Evolutionary conservation across 2,888 invertebrate genomes (phyloP), one percentile per base, ranked within the genome.

Genomic region (Cheilosia urbana): DNA sequence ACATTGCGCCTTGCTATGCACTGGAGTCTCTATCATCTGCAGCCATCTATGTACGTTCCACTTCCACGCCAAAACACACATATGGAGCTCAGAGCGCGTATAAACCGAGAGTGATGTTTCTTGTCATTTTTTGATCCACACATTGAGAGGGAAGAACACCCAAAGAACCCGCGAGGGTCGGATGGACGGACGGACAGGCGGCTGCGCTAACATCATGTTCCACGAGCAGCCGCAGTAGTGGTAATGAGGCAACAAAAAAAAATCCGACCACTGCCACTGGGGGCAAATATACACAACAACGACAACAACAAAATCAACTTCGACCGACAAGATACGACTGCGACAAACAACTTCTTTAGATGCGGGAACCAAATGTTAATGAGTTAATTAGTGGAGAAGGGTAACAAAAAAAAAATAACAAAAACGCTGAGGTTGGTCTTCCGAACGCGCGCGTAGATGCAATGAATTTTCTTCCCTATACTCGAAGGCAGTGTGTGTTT

Each of bases 301-400:
- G 17, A 57, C 51, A 75, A 69, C 79, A 66, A 76, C 81, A 66
- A 76, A 69, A 63, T 77, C 85, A 85, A 85, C 81, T 85, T 77
- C 80, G 66, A 72, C 85, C 80, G 85, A 85, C 81, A 81, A 76
- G 85, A 76, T 85, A 72, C 85, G 76, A 77, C 85, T 81, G 81
- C 81, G 85, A 85, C 85, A 81, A 81, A 85, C 85, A 85, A 85
- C 85, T 85, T 85, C 85, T 85, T 85, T 81, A 80, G 73, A 85
- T 76, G 85, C 85, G 85, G 85, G 85, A 88, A 88, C 88, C 89
- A 89, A 91, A 91, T 90, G 90, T 90, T 91, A 91, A 91, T 91
- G 91, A 91, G 91, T 91, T 91, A 91, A 91, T 91, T 91, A 91
- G 90, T 89, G 88, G 87, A 88, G 66, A 77, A 72, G 88, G 88